Evolutionary conservation across 2,888 invertebrate genomes (phyloP).

Genomic region (Ditula angustiorana): DNA sequence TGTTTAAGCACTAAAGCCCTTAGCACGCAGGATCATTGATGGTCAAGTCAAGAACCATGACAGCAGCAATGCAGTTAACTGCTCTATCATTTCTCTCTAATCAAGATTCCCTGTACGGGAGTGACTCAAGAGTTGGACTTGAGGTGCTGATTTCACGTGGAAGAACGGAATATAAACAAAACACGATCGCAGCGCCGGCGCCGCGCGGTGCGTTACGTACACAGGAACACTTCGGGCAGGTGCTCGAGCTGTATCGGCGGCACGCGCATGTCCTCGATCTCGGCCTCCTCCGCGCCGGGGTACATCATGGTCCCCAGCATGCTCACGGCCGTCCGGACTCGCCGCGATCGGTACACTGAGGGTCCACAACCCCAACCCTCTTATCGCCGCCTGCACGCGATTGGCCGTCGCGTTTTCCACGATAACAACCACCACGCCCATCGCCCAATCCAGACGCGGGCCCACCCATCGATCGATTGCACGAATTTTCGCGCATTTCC

Average conservation of each 20-base stretch:
- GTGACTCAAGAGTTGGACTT: neutral
- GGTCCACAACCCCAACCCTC: slow-evolving; percentile 78
- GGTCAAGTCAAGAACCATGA: no score
- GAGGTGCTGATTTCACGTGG: neutral
- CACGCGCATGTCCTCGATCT: slow-evolving; percentile 87
- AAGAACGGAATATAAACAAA: slow-evolving; percentile 31
- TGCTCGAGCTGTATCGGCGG: slow-evolving; percentile 90
- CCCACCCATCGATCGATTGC: slow-evolving; percentile 81
- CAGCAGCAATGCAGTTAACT: no score
- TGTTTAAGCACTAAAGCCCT: no score
- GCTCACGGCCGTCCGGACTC: slow-evolving; percentile 67
- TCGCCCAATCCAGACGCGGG: slow-evolving; percentile 68
- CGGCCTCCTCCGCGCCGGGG: slow-evolving; percentile 70
- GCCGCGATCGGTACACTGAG: slow-evolving; percentile 73
- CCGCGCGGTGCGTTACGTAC: slow-evolving; percentile 86
- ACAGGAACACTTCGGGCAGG: slow-evolving; percentile 90
- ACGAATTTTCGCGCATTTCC: slow-evolving; percentile 74
- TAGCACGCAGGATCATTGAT: no score
- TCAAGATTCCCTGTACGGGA: neutral
- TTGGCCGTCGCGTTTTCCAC: slow-evolving; percentile 67
- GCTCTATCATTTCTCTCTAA: neutral
- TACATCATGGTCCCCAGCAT: slow-evolving; percentile 85
- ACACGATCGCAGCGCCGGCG: slow-evolving; percentile 27
- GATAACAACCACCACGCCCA: slow-evolving; percentile 82
- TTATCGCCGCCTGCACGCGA: slow-evolving; percentile 67